These are phyloP conservation scores for Samia ricini DNA, from an alignment of 1,140 invertebrate genomes.

Conservation along the genomic window DNA sequence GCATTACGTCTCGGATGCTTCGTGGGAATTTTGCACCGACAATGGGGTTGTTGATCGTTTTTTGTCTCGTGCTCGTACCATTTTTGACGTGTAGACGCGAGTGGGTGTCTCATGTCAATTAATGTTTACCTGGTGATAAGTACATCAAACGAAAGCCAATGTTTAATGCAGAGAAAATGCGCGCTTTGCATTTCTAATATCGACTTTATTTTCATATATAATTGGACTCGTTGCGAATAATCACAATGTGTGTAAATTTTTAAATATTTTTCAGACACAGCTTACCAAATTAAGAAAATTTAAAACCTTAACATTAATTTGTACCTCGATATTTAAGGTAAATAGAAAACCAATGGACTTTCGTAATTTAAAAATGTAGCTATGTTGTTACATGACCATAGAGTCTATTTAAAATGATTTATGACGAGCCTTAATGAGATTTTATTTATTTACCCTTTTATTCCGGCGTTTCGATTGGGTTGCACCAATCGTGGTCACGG, in stretches of 20 bases:
- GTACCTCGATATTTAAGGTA: too few relatives aligned
- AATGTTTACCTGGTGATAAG: conserved; percentile 2
- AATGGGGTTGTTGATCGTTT: conserved; percentile 33
- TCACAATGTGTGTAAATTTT: not conserved
- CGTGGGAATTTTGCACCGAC: conserved; percentile 47
- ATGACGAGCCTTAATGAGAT: too few relatives aligned
- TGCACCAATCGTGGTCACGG: too few relatives aligned
- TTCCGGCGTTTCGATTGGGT: too few relatives aligned
- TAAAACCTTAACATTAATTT: too few relatives aligned
- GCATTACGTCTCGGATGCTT: conserved; percentile 42
- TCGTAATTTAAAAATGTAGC: too few relatives aligned
- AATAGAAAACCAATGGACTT: too few relatives aligned
- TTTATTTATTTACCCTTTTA: too few relatives aligned
- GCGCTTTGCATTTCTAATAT: not conserved
- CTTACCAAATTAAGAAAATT: too few relatives aligned
- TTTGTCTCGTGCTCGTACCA: conserved; percentile 36
- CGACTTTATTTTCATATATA: not conserved
- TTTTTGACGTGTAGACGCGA: conserved; percentile 6
- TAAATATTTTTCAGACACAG: too few relatives aligned
- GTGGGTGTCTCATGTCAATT: conserved; percentile 7
- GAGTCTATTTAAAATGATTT: too few relatives aligned
- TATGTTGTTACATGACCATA: too few relatives aligned
- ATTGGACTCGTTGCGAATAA: not conserved
- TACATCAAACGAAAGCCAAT: not conserved
- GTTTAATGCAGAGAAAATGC: not conserved